Base-by-base conservation (phyloP, 2,113 vertebrate species). In the Misgurnus anguillicaudatus region DNA sequence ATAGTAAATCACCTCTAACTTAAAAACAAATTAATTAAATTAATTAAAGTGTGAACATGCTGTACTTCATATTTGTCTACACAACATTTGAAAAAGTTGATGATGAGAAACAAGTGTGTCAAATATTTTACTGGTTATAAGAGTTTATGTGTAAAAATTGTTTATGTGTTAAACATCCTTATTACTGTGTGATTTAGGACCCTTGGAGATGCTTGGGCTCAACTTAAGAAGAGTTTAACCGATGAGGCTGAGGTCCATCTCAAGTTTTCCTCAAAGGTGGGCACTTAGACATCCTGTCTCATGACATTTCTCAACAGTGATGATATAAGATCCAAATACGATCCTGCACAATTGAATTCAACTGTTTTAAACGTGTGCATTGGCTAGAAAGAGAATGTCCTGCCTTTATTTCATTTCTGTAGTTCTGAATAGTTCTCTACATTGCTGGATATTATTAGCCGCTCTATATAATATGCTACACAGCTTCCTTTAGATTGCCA, bases 181-280 rank as follows among this genome's bases (percentile, higher is more conserved):
- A 45, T 55, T 63, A 48, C 66, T 47, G 24, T 72, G 21, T 77
- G 31, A 45, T 48, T 31, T 88, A 99, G 98, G 71, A 99, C 98
- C 11, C 89, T 99, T 0, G 97, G 98, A 65, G 97, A 99, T 58
- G 94, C 98, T 0, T 99, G 98, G 98, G 92, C 92, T 39, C 98
- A 98, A 79, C 92, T 99, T 38, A 99, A 99, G 94, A 98, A 96
- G 83, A 99, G 98, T 87, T 91, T 99, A 1, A 92, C 96, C 0
- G 97, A 99, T 7, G 98, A 99, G 84, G 96, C 98, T 0, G 98
- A 99, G 75, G 98, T 99, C 82, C 98, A 99, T 84, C 94, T 99
- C 17, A 99, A 99, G 86, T 99, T 99, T 89, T 97, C 98, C 1
- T 95, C 96, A 61, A 99, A 99, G 95, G 98, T 99, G 90, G 47